These are phyloP conservation scores for Drosophila pseudoobscura DNA, from an alignment of 1,140 invertebrate genomes.

Conservation along the genomic window DNA sequence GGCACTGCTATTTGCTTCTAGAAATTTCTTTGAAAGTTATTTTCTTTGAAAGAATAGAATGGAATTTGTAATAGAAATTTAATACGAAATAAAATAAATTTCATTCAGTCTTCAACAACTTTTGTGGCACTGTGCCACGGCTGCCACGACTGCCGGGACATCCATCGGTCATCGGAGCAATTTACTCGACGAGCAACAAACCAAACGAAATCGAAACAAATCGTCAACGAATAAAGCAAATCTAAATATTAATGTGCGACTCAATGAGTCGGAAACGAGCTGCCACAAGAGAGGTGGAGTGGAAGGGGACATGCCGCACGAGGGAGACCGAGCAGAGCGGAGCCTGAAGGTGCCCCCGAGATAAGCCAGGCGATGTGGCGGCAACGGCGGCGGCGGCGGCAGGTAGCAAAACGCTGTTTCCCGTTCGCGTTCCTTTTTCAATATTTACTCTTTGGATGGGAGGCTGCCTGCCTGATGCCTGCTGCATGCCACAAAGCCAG, in stretches of 20 bases:
- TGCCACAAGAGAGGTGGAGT: not conserved
- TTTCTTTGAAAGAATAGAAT: too few species aligned
- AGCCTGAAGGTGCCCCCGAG: constrained; percentile 27
- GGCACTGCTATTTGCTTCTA: too few species aligned
- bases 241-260: constrained; percentile 75
- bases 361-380: constrained; percentile 43
- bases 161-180: constrained; percentile 19
- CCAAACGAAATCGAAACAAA: constrained; percentile 72
- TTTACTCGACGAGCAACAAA: constrained; percentile 36
- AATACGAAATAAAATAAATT: too few species aligned
- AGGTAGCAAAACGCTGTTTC: constrained; percentile 40
- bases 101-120: too few species aligned
- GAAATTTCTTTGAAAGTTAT: too few species aligned
- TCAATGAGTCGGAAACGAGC: constrained; percentile 72
- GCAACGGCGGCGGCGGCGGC: constrained; percentile 18
- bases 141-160: not conserved
- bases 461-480: too few species aligned
- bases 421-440: constrained; percentile 35
- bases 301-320: not conserved
- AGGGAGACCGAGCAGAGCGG: constrained; percentile 2
- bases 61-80: too few species aligned
- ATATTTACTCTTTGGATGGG: constrained; percentile 47
- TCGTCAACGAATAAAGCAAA: constrained; percentile 74
- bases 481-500: too few species aligned
- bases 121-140: too few species aligned